These are phyloP conservation scores for Drosophila cracens DNA, from an alignment of 2,888 invertebrate species.

Conservation along the genomic window DNA sequence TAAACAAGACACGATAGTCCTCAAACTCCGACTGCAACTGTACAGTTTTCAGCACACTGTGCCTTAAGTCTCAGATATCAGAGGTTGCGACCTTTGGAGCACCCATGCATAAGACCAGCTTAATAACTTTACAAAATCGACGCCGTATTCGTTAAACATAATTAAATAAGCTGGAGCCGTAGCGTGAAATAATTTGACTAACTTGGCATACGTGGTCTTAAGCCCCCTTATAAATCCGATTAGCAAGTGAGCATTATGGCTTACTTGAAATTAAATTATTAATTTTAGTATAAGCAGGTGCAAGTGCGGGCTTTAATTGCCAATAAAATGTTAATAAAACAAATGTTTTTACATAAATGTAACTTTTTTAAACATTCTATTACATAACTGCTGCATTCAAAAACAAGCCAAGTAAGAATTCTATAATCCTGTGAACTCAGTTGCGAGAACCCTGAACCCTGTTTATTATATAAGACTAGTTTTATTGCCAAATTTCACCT, in stretches of 20 bases:
- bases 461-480: neutral
- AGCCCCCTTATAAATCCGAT: slow-evolving; percentile 34
- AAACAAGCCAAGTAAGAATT: neutral
- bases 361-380: neutral
- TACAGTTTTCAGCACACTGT: slow-evolving; percentile 18
- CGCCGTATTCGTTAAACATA: slow-evolving; percentile 1
- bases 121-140: slow-evolving; percentile 31
- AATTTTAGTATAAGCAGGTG: neutral
- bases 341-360: neutral
- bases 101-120: slow-evolving; percentile 39
- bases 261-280: neutral
- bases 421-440: neutral
- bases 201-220: slow-evolving; percentile 21
- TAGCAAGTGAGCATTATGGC: slow-evolving; percentile 13
- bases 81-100: slow-evolving; percentile 24
- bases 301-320: neutral
- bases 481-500: neutral
- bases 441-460: neutral
- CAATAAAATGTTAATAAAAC: neutral
- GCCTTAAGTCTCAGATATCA: slow-evolving; percentile 11
- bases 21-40: no score
- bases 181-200: slow-evolving; percentile 53
- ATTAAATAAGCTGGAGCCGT: slow-evolving; percentile 16
- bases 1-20: no score
- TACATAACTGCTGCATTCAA: neutral